These are phyloP conservation scores for Anthophora plumipes DNA, from an alignment of 2,888 invertebrate genomes.

Conservation along the genomic window DNA sequence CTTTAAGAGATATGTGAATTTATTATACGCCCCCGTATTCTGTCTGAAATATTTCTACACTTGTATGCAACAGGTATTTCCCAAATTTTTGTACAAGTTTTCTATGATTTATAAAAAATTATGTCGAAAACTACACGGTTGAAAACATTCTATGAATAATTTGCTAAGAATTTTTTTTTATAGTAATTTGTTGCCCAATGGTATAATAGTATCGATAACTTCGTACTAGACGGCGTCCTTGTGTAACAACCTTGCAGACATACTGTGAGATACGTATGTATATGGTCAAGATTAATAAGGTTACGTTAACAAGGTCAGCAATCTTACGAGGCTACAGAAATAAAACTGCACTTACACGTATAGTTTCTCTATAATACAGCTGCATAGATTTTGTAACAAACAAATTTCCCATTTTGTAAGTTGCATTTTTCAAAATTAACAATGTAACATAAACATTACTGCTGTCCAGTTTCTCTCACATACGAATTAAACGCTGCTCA, in stretches of 20 bases:
- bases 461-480: not conserved
- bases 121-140: not conserved
- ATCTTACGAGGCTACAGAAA: conserved; percentile 21
- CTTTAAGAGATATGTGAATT: conserved; percentile 20
- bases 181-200: not conserved
- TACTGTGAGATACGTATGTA: conserved; percentile 23
- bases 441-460: not conserved
- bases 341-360: conserved; percentile 24
- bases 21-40: conserved; percentile 34
- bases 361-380: conserved; percentile 37
- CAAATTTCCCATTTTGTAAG: not conserved
- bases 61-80: conserved; percentile 9
- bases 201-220: conserved; percentile 3
- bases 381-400: not conserved
- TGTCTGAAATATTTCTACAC: not conserved
- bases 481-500: not conserved
- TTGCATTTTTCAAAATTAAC: not conserved
- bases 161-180: not conserved
- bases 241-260: conserved; percentile 55
- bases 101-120: not conserved
- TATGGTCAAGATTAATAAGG: conserved; percentile 39
- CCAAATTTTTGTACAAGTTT: not conserved
- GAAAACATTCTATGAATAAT: not conserved
- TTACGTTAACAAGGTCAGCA: conserved; percentile 36
- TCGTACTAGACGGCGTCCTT: conserved; percentile 51